Percentiles rank a stretch among this genome's conserved stretches.
Conservation (phyloP, 2,888 invertebrate genomes). For the Ceratothoa steindachneri region DNA sequence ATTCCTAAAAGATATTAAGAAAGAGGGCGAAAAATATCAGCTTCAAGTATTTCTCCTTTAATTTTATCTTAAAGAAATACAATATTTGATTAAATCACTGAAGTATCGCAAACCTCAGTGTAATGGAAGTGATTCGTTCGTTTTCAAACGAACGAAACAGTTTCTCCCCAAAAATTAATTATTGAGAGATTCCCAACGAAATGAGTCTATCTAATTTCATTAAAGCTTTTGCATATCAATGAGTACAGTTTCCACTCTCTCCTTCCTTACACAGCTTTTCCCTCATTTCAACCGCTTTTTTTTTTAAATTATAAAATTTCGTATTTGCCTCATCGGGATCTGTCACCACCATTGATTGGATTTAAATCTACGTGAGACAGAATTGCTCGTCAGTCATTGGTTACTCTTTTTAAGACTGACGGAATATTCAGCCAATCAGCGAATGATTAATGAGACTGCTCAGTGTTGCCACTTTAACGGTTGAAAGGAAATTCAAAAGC, state of each 20-base stretch:
- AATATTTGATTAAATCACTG: no score
- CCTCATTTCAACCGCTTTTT: not conserved
- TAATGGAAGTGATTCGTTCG: not conserved
- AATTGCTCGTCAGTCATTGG: constrained; percentile 43
- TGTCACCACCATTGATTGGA: constrained; percentile 30
- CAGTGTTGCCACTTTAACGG: constrained; percentile 15
- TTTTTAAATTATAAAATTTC: not conserved
- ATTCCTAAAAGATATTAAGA: no score
- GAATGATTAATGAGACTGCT: constrained; percentile 38
- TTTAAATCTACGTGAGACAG: constrained; percentile 33
- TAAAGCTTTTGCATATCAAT: constrained; percentile 7
- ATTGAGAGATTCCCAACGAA: constrained; percentile 4
- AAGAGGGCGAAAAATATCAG: no score
- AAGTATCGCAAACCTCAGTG: not conserved
- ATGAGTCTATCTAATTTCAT: constrained; percentile 13
- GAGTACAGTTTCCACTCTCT: not conserved
- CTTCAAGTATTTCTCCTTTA: no score
- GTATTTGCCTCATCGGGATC: constrained; percentile 12
- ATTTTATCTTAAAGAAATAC: no score
- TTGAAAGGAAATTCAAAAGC: constrained; percentile 12
- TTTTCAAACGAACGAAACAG: not conserved
- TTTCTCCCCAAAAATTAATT: constrained; percentile 8
- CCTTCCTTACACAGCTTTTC: not conserved
- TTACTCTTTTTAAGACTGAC: constrained; percentile 24
- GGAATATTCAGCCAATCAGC: constrained; percentile 40